These are phyloP conservation scores for Apostichopus californicus DNA, from an alignment of 35 echinoderm and acorn worm species.

Conservation along the genomic window DNA sequence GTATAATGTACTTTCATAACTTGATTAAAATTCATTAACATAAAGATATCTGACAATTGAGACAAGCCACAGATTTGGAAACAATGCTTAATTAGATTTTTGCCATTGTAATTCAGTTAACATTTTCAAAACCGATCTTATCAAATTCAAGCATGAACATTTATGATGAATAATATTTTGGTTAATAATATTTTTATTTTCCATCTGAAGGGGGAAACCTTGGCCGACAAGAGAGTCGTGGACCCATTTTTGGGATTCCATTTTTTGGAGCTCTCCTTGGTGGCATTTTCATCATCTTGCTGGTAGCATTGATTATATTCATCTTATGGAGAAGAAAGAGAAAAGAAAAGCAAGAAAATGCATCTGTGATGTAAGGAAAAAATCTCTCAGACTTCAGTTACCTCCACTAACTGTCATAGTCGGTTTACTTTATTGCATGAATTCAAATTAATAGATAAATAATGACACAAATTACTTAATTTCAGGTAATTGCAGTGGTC, in stretches of 20 bases:
- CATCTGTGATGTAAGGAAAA: constrained; percentile 3
- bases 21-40: too few species aligned
- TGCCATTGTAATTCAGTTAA: too few species aligned
- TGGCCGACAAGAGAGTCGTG: neutral
- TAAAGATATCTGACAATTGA: too few species aligned
- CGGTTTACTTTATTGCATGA: too few species aligned
- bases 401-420: too few species aligned
- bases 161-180: neutral
- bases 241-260: neutral
- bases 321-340: neutral
- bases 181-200: neutral
- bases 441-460: too few species aligned
- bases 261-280: neutral
- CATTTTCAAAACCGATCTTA: too few species aligned
- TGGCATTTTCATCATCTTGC: constrained; percentile 3
- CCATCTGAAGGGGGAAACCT: neutral
- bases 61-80: too few species aligned
- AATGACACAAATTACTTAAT: too few species aligned
- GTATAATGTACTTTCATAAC: too few species aligned
- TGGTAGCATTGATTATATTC: neutral
- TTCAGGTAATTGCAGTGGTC: too few species aligned
- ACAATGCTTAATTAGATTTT: too few species aligned
- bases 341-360: neutral
- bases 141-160: neutral
- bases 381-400: neutral